phyloP scores from a whole-genome alignment of 2,113 vertebrate genomes.

The Piaya cayana region DNA sequence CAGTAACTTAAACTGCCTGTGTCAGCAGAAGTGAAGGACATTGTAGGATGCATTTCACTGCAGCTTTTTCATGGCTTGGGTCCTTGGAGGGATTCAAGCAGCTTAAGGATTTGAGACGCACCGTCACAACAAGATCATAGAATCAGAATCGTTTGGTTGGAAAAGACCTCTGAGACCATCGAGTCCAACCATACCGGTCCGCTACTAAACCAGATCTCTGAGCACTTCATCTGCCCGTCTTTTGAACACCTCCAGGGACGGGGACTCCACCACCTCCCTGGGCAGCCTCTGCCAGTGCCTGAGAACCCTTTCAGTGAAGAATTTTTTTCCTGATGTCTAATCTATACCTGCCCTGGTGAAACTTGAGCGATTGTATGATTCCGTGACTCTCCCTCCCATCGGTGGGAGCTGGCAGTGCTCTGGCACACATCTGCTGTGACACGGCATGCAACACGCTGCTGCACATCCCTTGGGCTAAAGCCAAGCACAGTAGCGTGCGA shows the following conservation, averaged over 20 bases:
- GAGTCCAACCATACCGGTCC: no score
- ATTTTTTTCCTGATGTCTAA: no score
- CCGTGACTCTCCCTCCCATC: not conserved
- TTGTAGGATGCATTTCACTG: slow-evolving; percentile 8
- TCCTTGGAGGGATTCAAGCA: slow-evolving; percentile 11
- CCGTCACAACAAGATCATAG: not conserved
- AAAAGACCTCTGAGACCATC: no score
- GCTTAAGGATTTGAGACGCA: not conserved
- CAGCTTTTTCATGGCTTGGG: not conserved
- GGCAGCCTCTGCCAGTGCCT: no score
- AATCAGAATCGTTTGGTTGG: no score
- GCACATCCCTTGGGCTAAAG: not conserved
- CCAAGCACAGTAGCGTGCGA: not conserved
- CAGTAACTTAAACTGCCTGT: not conserved
- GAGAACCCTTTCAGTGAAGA: no score
- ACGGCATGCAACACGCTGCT: not conserved
- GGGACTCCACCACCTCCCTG: no score
- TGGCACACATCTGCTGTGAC: not conserved
- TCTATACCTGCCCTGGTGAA: no score
- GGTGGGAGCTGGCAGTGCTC: not conserved
- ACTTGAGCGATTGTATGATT: no score
- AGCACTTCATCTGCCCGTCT: no score
- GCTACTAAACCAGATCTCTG: no score
- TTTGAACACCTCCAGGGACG: no score
- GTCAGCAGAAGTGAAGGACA: slow-evolving; percentile 64